Evolutionary conservation across 2,888 invertebrate species (phyloP), one percentile per base, ranked within the genome.

Genomic region (Cataglyphis livida): DNA sequence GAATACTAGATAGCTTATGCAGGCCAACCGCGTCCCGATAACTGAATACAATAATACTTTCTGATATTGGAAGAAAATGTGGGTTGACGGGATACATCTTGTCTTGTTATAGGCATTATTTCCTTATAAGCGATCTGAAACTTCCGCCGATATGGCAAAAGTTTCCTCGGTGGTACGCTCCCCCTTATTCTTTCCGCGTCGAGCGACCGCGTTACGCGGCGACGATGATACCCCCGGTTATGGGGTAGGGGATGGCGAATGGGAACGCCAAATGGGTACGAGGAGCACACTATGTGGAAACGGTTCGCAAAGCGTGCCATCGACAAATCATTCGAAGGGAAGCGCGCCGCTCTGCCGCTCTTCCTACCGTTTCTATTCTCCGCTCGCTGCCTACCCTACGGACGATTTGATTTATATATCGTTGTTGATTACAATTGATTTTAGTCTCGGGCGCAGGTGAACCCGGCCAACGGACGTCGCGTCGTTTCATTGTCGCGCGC

Each of bases 391-490:
- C 70, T 81, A 75, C 73, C 78, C 83, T 68, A 75, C 84, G 81
- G 59, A 82, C 86, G 84, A 88, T 92, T 91, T 92, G 92, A 93
- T 93, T 92, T 91, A 93, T 92, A 90, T 79, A 87, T 84, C 88
- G 84, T 83, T 84, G 90, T 91, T 92, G 92, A 93, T 93, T 92
- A 91, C 92, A 92, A 92, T 93, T 92, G 93, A 93, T 93, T 93
- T 91, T 85, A 91, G 88, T 88, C 90, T n/a, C 71, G 61, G 18
- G 73, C 65, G 83, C 65, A 61, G 81, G 59, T 87, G 66, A 76
- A 83, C 57, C 84, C 71, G 59, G 21, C 48, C 25, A 51, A 66
- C 73, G 68, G 74, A 51, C 51, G 71, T 79, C 21, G 35, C 61
- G 71, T 79, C 18, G 35, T 48, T 61, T 78, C 78, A 57, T 76